phyloP scores from a whole-genome alignment of 2,888 invertebrate genomes.

The Caenorhabditis sp. region DNA sequence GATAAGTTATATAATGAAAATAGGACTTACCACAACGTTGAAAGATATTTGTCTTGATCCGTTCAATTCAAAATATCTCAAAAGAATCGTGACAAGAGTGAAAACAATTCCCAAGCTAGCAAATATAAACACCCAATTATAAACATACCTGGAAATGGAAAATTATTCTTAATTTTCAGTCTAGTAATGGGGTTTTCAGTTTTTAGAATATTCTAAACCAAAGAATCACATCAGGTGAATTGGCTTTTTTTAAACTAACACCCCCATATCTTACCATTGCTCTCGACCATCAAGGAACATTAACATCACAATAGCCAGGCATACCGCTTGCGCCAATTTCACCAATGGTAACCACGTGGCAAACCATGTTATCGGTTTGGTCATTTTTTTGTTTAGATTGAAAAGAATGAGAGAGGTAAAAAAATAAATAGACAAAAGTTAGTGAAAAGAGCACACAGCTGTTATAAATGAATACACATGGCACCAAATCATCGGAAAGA shows the following conservation, averaged over 20 bases:
- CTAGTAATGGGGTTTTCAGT: no score
- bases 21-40: constrained; percentile 12
- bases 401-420: neutral
- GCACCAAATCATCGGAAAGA: neutral
- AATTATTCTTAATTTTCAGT: no score
- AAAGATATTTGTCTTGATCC: constrained; percentile 9
- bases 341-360: constrained; percentile 31
- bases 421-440: constrained; percentile 1
- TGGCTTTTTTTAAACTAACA: no score
- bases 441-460: neutral
- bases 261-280: constrained; percentile 30
- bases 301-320: constrained; percentile 16
- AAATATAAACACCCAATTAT: constrained; percentile 15
- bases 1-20: no score
- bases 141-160: constrained; percentile 27
- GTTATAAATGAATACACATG: neutral
- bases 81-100: constrained; percentile 20
- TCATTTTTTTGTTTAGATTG: no score
- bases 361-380: constrained; percentile 28
- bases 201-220: no score
- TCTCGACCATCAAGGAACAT: constrained; percentile 28
- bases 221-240: no score
- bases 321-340: constrained; percentile 31
- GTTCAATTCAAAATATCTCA: constrained; percentile 22
- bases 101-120: constrained; percentile 9